Percentiles rank a stretch among this genome's conserved stretches.
phyloP scores from a whole-genome alignment of 2,113 vertebrate species.

The Melanerpes formicivorus region DNA sequence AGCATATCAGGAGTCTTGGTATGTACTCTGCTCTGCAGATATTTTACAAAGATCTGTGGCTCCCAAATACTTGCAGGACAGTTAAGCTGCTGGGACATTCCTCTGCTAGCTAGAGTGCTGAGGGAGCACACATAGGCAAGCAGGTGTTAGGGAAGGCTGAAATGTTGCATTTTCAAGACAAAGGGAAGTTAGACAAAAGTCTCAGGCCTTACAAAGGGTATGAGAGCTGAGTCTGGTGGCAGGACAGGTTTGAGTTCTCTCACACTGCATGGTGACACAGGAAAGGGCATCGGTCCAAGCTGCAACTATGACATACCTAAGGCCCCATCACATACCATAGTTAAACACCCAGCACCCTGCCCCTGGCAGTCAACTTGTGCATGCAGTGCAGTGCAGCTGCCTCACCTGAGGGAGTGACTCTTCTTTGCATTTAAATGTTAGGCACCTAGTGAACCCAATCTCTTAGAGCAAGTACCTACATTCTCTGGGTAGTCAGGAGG shows the following conservation, averaged over 20 bases:
- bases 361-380: not conserved
- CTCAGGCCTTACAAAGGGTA: not conserved
- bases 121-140: not conserved
- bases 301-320: not conserved
- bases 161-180: not conserved
- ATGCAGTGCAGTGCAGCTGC: not conserved
- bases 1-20: not conserved
- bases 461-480: not conserved
- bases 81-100: not conserved
- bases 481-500: not conserved
- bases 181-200: not conserved
- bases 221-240: not conserved
- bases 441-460: not conserved
- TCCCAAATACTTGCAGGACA: not conserved
- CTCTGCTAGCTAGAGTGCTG: not conserved
- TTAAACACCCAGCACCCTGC: not conserved
- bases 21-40: not conserved
- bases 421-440: slow-evolving; percentile 13
- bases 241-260: not conserved
- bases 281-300: not conserved
- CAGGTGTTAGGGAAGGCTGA: not conserved
- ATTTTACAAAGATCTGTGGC: not conserved
- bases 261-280: not conserved
- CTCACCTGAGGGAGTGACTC: not conserved
- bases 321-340: not conserved